Evolutionary conservation across 2,113 vertebrate species (phyloP), one percentile per base, ranked within the genome.

Genomic region (Callipepla californica): DNA sequence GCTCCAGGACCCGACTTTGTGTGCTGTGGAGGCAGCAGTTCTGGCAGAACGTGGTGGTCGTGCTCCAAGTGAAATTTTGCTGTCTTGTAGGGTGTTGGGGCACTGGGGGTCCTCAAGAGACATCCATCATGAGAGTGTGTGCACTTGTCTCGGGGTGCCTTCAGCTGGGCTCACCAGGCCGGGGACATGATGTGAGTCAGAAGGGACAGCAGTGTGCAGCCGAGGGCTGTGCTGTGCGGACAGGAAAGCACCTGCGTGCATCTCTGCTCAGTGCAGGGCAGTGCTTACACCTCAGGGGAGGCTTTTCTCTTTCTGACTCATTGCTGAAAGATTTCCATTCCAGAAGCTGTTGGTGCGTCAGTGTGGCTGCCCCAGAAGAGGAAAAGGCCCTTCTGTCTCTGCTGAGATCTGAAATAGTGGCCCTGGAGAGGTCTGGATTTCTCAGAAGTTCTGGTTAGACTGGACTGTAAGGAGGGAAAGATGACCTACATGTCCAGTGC

Each of bases 131-230:
- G 25, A 77, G 55, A 0, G 0, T 28, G 18, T 14, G 76, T 83
- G 3, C 40, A 8, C 18, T 14, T 1, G 8, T 22, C 74, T 74
- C 26, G 3, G 15, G 2, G 42, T 36, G 53, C 53, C 59, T 57
- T 50, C 9, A 2, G 3, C 16, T 0, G 1, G 66, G 36, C 48
- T 38, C 44, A 0, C 45, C 0, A 2, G 72, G 76, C 28, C 76
- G 45, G 76, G 79, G 48, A 62, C 85, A 14, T 11, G 68, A 73
- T 95, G 32, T 15, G 30, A 16, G 38, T 4, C 0, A 0, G 32
- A 5, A 36, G 21, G 50, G 55, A 13, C 0, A 0, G 34, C 0
- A 22, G 6, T 7, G 45, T 1, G 1, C 38, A 8, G 74, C 17
- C 25, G 40, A 11, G 21, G 15, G 61, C 53, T 3, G 1, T 30